Conservation (phyloP, 2,113 vertebrate genomes). For the Caranx melampygus region DNA sequence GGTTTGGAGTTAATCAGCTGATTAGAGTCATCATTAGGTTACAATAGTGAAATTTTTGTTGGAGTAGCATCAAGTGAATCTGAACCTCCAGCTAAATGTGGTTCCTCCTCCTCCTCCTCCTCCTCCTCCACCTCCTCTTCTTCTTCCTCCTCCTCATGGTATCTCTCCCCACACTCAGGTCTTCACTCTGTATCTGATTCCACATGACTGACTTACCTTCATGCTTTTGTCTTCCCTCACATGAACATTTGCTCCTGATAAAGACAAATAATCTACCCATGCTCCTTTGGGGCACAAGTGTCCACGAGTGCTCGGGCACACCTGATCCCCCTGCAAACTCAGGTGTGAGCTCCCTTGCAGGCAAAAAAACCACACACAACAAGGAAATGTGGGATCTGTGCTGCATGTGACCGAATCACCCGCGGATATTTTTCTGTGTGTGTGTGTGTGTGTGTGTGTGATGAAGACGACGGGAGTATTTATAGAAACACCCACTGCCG, state of each 20-base stretch:
- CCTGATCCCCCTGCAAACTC: slow-evolving; percentile 61
- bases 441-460: not conserved
- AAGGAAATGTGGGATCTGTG: slow-evolving; percentile 13
- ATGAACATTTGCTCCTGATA: not conserved
- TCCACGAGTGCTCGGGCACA: slow-evolving; percentile 52
- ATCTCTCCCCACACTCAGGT: no score
- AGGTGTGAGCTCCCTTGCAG: slow-evolving; percentile 54
- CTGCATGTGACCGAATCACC: slow-evolving; percentile 2
- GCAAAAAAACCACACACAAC: slow-evolving; percentile 12
- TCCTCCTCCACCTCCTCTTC: no score
- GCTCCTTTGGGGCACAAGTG: slow-evolving; percentile 15
- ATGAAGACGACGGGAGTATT: slow-evolving; percentile 46
- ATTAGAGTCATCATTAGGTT: no score
- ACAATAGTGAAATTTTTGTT: no score
- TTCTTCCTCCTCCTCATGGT: no score
- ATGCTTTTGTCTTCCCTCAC: not conserved
- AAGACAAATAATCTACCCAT: not conserved
- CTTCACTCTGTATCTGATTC: not conserved
- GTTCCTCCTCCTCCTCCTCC: no score
- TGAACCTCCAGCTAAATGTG: no score
- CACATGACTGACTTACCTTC: not conserved
- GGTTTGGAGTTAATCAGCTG: no score
- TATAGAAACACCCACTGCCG: slow-evolving; percentile 52
- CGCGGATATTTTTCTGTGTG: slow-evolving; percentile 11
- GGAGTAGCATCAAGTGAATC: no score